Conservation (phyloP, 2,113 vertebrate genomes). For the Octodon degus region DNA sequence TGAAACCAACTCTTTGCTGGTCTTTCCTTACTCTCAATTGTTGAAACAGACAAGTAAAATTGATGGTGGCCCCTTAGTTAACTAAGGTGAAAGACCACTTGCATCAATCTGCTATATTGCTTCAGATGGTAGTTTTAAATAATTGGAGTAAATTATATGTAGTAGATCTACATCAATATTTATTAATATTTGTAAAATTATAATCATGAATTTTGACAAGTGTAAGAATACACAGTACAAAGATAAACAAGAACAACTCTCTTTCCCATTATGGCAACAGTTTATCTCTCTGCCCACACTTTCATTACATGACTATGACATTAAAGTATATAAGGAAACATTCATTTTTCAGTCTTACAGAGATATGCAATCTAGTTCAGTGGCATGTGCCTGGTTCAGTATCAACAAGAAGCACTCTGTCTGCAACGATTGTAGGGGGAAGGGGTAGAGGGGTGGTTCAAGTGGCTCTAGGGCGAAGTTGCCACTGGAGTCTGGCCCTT, state of each 20-base stretch:
- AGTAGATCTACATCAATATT: neutral
- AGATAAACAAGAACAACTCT: neutral
- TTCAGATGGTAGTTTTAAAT: neutral
- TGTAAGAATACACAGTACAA: neutral
- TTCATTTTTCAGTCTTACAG: constrained; percentile 1
- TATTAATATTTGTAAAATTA: constrained; percentile 40
- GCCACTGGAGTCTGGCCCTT: neutral
- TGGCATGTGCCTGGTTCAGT: neutral
- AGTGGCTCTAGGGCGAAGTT: neutral
- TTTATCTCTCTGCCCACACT: neutral
- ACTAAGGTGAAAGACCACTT: neutral
- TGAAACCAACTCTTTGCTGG: constrained; percentile 5
- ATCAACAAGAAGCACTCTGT: neutral
- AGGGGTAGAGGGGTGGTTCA: neutral
- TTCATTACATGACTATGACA: neutral
- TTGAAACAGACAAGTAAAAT: neutral
- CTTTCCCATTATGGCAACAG: neutral
- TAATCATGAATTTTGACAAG: neutral
- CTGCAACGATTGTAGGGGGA: neutral
- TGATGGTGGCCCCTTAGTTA: neutral
- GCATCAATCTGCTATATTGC: neutral
- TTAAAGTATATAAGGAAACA: neutral
- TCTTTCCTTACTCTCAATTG: neutral
- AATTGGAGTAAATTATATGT: constrained; percentile 35
- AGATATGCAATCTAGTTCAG: neutral